Conservation (phyloP, 2,888 invertebrate species). For the Hypercompe scribonia region DNA sequence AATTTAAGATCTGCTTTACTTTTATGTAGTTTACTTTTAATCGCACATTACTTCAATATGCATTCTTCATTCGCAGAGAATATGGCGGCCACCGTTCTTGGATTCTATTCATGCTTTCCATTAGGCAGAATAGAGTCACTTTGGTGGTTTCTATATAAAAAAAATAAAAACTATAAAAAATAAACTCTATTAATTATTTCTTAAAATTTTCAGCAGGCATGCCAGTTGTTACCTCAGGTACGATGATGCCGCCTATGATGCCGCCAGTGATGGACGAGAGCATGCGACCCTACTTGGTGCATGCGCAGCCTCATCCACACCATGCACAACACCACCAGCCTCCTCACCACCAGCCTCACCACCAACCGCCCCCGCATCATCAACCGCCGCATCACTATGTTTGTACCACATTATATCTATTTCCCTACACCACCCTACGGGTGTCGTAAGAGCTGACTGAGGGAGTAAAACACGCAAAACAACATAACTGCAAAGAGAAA, state of each 20-base stretch:
- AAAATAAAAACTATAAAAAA: too few relatives aligned
- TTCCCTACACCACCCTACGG: too few relatives aligned
- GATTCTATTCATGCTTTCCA: too few relatives aligned
- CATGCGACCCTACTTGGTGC: slow-evolving; percentile 95
- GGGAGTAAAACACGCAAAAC: too few relatives aligned
- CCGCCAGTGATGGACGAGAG: slow-evolving; percentile 97
- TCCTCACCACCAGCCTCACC: slow-evolving; percentile 84
- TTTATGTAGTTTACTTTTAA: too few relatives aligned
- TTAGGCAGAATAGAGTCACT: too few relatives aligned
- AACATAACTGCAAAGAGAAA: too few relatives aligned
- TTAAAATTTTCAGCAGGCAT: slow-evolving; percentile 83
- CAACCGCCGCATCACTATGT: slow-evolving; percentile 90
- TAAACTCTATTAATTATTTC: not conserved
- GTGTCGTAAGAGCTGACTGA: too few relatives aligned
- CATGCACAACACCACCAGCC: slow-evolving; percentile 84
- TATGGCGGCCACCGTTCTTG: too few relatives aligned
- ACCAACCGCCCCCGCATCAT: slow-evolving; percentile 91
- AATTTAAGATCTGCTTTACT: not conserved
- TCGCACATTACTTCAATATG: too few relatives aligned
- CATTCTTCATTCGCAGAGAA: too few relatives aligned
- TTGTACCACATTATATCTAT: slow-evolving; percentile 68
- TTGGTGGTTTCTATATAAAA: too few relatives aligned
- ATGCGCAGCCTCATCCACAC: slow-evolving; percentile 81
- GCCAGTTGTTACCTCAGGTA: slow-evolving; percentile 95
- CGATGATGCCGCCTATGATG: slow-evolving; percentile 91